A percentile compares a stretch with the other conserved stretches of the same genome.
These are phyloP conservation scores for Hylia prasina DNA, from an alignment of 2,113 vertebrate species.

Conservation along the genomic window DNA sequence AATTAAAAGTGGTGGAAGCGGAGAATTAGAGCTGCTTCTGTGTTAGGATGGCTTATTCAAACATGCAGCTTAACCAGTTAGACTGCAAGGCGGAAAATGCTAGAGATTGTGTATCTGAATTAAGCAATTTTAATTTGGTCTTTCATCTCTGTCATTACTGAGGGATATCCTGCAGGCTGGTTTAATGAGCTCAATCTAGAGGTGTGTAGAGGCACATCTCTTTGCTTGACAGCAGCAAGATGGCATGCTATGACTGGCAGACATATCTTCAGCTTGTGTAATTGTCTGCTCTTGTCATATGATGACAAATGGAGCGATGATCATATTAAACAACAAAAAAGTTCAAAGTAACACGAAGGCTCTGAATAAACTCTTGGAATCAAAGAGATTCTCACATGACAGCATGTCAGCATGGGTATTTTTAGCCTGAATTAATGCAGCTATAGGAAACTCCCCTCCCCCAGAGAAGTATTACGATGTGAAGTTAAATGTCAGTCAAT, in stretches of 20 bases:
- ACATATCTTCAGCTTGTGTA: conserved; percentile 54
- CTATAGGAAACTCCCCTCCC: conserved; percentile 62
- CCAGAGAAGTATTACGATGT: background rate
- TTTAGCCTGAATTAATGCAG: conserved; percentile 60
- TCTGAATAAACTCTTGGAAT: conserved; percentile 63
- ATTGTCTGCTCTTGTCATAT: conserved; percentile 43
- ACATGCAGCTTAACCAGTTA: conserved; percentile 49
- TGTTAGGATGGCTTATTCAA: conserved; percentile 47
- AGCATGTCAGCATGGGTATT: conserved; percentile 61
- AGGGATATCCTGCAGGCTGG: conserved; percentile 48
- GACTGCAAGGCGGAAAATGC: conserved; percentile 66
- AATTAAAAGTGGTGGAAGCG: conserved; percentile 71
- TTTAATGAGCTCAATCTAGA: conserved; percentile 61
- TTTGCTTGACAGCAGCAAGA: conserved; percentile 52
- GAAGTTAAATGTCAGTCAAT: conserved; percentile 39
- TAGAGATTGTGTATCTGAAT: conserved; percentile 25
- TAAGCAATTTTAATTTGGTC: conserved; percentile 60
- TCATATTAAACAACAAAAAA: conserved; percentile 66
- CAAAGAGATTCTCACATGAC: conserved; percentile 61
- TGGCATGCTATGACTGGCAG: conserved; percentile 63
- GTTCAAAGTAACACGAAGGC: conserved; percentile 57
- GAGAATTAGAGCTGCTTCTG: conserved; percentile 55
- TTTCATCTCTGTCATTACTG: conserved; percentile 53
- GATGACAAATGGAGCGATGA: conserved; percentile 53
- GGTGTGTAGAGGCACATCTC: conserved; percentile 54